phyloP scores from a whole-genome alignment of 30 jellyfish, hydroid and myxozoan species.

The Morbakka virulenta region DNA sequence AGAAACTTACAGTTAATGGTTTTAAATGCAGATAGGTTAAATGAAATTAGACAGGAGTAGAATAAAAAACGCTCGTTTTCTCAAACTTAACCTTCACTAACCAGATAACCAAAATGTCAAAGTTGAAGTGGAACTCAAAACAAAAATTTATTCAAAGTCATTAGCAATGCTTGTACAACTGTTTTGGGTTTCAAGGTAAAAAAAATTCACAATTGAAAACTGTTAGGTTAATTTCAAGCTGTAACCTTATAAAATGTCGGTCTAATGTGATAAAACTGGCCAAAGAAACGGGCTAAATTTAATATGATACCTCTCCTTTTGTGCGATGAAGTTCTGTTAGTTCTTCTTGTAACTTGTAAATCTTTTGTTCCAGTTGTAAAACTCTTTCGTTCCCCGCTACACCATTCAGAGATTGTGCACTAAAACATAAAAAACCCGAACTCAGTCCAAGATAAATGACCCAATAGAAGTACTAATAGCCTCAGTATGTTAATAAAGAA shows the following conservation, averaged over 20 bases:
- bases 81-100: too few species aligned
- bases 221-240: too few species aligned
- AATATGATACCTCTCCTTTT: slow-evolving; percentile 83
- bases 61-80: too few species aligned
- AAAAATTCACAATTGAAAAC: too few species aligned
- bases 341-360: slow-evolving; percentile 86
- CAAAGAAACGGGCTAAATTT: background rate
- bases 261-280: background rate
- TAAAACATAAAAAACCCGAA: background rate
- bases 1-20: too few species aligned
- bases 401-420: slow-evolving; percentile 29
- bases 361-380: slow-evolving; percentile 60
- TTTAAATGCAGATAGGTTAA: too few species aligned
- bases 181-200: background rate
- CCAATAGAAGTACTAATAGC: background rate
- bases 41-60: too few species aligned
- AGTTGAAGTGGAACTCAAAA: too few species aligned
- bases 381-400: slow-evolving; percentile 25
- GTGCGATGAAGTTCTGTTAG: slow-evolving; percentile 87
- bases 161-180: too few species aligned
- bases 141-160: too few species aligned
- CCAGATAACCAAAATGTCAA: too few species aligned
- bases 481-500: background rate
- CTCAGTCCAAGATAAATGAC: background rate
- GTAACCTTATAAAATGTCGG: background rate